These are phyloP conservation scores for Quiscalus mexicanus DNA, from an alignment of 2,113 vertebrate genomes.

Conservation along the genomic window DNA sequence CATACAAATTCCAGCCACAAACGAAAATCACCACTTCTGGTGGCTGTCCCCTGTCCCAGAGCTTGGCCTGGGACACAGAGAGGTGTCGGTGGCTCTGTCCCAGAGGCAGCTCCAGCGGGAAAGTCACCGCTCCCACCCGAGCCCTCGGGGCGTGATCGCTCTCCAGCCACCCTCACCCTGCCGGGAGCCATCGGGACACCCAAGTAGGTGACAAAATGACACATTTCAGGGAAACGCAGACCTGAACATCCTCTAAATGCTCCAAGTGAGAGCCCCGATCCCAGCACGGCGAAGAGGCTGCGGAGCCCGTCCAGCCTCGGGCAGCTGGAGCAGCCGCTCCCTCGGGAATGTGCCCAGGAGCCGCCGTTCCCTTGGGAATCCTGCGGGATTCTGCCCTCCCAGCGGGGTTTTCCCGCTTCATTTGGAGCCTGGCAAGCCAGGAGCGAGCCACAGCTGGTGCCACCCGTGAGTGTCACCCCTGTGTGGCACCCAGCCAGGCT, in stretches of 20 bases:
- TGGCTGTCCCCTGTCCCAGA: neutral
- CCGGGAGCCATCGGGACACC: neutral
- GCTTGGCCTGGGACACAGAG: fast-evolving
- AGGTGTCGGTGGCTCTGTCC: fast-evolving
- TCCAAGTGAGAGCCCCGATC: neutral
- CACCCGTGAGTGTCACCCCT: fast-evolving
- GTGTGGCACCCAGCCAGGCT: no score
- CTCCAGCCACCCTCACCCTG: fast-evolving
- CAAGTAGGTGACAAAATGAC: neutral
- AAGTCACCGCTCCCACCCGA: fast-evolving
- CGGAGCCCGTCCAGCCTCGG: fast-evolving
- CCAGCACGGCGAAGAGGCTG: fast-evolving
- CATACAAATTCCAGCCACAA: neutral
- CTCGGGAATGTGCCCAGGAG: neutral
- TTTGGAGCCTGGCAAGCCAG: fast-evolving
- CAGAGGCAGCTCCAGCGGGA: fast-evolving
- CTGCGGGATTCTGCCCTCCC: fast-evolving
- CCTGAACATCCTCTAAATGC: neutral
- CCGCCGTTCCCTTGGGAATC: neutral
- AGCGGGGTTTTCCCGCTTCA: fast-evolving
- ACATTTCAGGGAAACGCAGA: neutral
- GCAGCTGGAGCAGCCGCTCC: fast-evolving
- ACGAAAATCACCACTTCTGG: neutral
- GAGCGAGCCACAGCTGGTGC: fast-evolving
- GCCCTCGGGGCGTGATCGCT: fast-evolving